Percentiles rank a stretch among this genome's conserved stretches.
These are phyloP conservation scores for Eupithecia insigniata DNA, from an alignment of 2,888 invertebrate species.

Conservation along the genomic window DNA sequence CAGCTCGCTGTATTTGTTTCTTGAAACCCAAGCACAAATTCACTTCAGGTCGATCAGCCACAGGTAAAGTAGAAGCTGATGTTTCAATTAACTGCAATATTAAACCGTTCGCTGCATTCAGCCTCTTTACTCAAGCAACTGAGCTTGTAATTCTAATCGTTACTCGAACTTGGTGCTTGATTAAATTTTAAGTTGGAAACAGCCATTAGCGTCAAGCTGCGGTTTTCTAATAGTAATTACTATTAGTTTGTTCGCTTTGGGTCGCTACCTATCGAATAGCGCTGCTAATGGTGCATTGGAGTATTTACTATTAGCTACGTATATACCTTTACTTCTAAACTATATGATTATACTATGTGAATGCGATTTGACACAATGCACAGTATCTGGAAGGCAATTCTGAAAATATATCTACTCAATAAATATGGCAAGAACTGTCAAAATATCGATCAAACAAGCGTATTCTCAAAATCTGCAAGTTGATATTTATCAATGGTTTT, in stretches of 20 bases:
- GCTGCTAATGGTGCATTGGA: background rate
- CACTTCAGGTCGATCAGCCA: background rate
- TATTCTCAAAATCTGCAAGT: too few relatives aligned
- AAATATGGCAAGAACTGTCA: too few relatives aligned
- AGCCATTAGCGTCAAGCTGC: constrained; percentile 32
- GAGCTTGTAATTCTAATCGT: constrained; percentile 39
- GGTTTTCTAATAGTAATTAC: constrained; percentile 27
- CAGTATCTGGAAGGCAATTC: too few relatives aligned
- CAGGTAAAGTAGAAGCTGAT: background rate
- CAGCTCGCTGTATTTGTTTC: background rate
- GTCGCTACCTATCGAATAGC: constrained; percentile 3
- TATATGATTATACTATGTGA: too few relatives aligned
- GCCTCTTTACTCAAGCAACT: constrained; percentile 35
- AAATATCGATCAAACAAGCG: too few relatives aligned
- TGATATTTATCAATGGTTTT: too few relatives aligned
- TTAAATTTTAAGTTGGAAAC: constrained; percentile 33
- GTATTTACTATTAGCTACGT: background rate
- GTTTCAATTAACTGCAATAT: background rate
- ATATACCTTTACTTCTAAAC: background rate
- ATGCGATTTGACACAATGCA: too few relatives aligned
- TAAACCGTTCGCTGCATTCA: background rate
- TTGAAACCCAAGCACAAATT: background rate
- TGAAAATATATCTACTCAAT: too few relatives aligned
- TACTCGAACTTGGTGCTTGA: constrained; percentile 35
- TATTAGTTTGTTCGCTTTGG: constrained; percentile 27